Evolutionary conservation across 1,140 invertebrate genomes (phyloP), one percentile per base, ranked within the genome.

Genomic region (Chrysomallon squamiferum): DNA sequence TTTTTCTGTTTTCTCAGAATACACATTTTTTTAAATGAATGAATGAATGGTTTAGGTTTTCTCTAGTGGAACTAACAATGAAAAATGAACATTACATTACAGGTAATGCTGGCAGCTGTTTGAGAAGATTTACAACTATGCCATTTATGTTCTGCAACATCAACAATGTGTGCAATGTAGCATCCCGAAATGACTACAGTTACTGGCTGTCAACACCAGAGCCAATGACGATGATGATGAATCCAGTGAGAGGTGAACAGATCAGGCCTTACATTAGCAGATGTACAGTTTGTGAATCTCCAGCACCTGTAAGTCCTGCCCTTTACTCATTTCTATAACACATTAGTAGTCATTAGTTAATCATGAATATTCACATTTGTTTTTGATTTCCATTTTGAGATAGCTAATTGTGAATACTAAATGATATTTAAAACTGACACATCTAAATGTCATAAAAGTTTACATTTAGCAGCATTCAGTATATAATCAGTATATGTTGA

Each of bases 271-370:
- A 79, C 65, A 84, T 84, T 65, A 81, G 79, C 65, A 73, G 95
- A 76, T 98, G 96, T 86, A 90, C 92, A 2, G 96, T 98, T 25
- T 98, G 96, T 82, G 95, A 98, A 87, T 92, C 92, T 1, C 93
- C 95, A 32, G 90, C 94, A 15, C 96, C 96, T 64, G 78, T 83
- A 65, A 73, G 66, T 67, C 20, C 7, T 29, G 3, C 25, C 25
- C n/a, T n/a, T 59, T 58, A 32, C 29, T 33, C 30, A 20, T n/a
- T 65, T 33, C 50, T 33, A 32, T 29, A 61, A 49, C 32, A 32
- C 20, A 20, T 2, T 22, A 20, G 45, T n/a, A n/a, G n/a, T n/a
- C n/a, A n/a, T n/a, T n/a, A n/a, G n/a, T n/a, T n/a, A n/a, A n/a
- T n/a, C n/a, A n/a, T n/a, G n/a, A n/a, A n/a, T n/a, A n/a, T n/a